These are phyloP conservation scores for Lasioglossum baleicum DNA, from an alignment of 1,140 invertebrate species.

Conservation along the genomic window DNA sequence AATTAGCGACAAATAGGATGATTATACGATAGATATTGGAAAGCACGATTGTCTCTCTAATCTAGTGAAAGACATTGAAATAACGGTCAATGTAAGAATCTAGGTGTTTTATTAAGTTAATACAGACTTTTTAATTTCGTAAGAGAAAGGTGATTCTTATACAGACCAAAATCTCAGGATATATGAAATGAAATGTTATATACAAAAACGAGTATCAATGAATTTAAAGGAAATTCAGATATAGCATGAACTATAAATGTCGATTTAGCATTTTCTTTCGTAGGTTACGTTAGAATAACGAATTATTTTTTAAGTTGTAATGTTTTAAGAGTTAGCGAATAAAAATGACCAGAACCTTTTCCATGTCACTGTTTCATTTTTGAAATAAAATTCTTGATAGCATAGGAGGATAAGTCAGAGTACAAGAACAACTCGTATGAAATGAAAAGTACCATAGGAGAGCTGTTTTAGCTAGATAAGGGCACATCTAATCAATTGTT, in stretches of 20 bases:
- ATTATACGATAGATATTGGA: conserved; percentile 38
- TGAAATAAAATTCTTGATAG: conserved; percentile 37
- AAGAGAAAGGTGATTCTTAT: conserved; percentile 49
- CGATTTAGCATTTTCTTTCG: conserved; percentile 65
- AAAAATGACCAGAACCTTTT: conserved; percentile 76
- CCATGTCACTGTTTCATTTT: conserved; percentile 67
- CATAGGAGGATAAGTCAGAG: conserved; percentile 40
- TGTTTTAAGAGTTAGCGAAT: conserved; percentile 77
- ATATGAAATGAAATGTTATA: conserved; percentile 8
- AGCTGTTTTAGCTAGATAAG: conserved; percentile 25
- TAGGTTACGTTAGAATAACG: conserved; percentile 70
- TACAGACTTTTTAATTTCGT: conserved; percentile 27
- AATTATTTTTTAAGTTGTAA: conserved; percentile 76
- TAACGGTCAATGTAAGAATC: conserved; percentile 55
- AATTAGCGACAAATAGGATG: conserved; percentile 33
- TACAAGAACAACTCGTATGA: conserved; percentile 36
- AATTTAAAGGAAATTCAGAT: conserved; percentile 29
- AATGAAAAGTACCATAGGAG: conserved; percentile 17
- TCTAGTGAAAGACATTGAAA: conserved; percentile 19
- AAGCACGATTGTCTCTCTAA: conserved; percentile 49
- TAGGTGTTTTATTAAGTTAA: conserved; percentile 51
- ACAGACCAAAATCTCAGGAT: conserved; percentile 43
- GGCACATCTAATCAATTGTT: conserved; percentile 17
- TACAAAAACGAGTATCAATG: conserved; percentile 14
- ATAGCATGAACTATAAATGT: conserved; percentile 46